Evolutionary conservation across 2,888 invertebrate species (phyloP), one percentile per base, ranked within the genome.

Genomic region (Tipula unca): DNA sequence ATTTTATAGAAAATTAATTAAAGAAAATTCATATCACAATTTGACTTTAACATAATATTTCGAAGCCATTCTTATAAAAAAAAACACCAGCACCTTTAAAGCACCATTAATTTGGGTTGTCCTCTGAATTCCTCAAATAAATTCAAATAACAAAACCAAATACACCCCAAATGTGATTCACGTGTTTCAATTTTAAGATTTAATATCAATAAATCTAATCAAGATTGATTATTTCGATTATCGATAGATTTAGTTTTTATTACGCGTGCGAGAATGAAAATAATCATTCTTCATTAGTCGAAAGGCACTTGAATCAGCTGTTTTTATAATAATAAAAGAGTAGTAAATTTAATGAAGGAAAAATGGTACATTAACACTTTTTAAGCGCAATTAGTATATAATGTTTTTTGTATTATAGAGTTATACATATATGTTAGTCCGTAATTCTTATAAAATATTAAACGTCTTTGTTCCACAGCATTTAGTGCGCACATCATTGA

Each of bases 241-340:
- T 32, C 32, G 3, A 42, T n/a, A 42, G 3, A 42, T 14, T 42
- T 42, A n/a, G 2, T 42, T 54, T 54, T 0, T 32, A 20, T 17
- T 54, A 54, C 8, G 48, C 5, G 1, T 69, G 25, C 20, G 1
- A 69, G 8, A 69, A 20, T 25, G 69, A 69, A 69, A 69, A 69
- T 69, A 69, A 69, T 69, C 69, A 69, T 69, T 69, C 69, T 69
- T 69, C 69, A 69, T 69, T 69, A 69, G 69, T 69, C 69, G 69
- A 69, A 69, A 69, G 69, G 1, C 69, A 69, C 69, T 69, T 69
- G 69, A 69, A 69, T 69, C 69, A 69, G 69, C 69, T 69, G 69
- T 69, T 10, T 69, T 13, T 10, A 25, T 25, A 17, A 54, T n/a
- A 48, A 17, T 48, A 54, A 54, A 17, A 32, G 25, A 69, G 69